These are phyloP conservation scores for Eilema sororculum DNA, from an alignment of 2,888 invertebrate genomes.

Conservation along the genomic window DNA sequence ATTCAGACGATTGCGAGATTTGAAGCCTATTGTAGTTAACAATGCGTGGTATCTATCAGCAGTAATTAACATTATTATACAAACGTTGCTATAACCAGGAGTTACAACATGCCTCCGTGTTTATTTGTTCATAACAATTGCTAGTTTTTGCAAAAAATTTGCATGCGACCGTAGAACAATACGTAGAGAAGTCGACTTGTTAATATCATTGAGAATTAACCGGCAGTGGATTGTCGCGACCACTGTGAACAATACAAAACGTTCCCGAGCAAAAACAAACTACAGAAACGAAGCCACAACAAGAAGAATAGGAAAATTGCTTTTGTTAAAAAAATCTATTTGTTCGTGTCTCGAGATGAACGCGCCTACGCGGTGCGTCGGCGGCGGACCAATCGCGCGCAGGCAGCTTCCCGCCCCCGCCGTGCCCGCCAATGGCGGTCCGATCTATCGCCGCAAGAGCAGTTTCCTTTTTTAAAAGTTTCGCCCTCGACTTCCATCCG, in stretches of 20 bases:
- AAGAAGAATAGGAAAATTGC: constrained; percentile 87
- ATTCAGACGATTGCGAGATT: constrained; percentile 35
- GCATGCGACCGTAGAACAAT: constrained; percentile 77
- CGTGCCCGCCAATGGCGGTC: constrained; percentile 73
- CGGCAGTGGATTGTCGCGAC: constrained; percentile 83
- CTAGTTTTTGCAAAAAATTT: constrained; percentile 81
- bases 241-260: constrained; percentile 86
- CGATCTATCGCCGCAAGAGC: constrained; percentile 74
- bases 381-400: constrained; percentile 76
- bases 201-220: constrained; percentile 84
- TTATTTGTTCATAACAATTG: constrained; percentile 77
- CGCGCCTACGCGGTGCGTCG: constrained; percentile 77
- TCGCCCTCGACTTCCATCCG: constrained; percentile 85
- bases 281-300: constrained; percentile 81
- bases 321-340: constrained; percentile 87
- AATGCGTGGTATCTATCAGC: constrained; percentile 56
- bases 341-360: constrained; percentile 83
- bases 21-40: constrained; percentile 47
- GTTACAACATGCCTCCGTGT: constrained; percentile 68
- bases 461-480: constrained; percentile 87
- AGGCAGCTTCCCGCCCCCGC: constrained; percentile 77
- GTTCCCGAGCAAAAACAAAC: constrained; percentile 82
- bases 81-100: constrained; percentile 52
- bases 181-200: constrained; percentile 70
- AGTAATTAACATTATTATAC: constrained; percentile 73